A percentile compares a stretch with the other conserved stretches of the same genome.
Evolutionary conservation across 2,888 invertebrate species (phyloP).

Genomic region (Aricia artaxerxes): DNA sequence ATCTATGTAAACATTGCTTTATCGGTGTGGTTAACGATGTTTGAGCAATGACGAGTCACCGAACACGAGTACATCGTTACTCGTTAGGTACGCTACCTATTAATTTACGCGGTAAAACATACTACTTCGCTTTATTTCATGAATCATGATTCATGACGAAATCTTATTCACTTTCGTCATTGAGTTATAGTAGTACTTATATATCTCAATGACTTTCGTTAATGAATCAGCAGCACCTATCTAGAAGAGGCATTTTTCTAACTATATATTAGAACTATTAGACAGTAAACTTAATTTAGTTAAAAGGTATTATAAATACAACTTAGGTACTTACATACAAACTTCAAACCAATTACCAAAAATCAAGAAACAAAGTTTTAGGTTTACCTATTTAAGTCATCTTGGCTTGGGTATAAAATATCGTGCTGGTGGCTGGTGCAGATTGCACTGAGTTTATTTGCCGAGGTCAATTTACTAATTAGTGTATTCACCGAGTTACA

Average conservation of each 20-base stretch:
- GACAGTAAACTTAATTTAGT: too few species aligned
- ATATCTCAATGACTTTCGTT: neutral
- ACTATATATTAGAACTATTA: too few species aligned
- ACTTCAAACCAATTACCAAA: neutral
- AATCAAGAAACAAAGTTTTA: neutral
- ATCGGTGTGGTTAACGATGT: constrained; percentile 8
- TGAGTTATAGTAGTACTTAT: neutral
- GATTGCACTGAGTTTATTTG: neutral
- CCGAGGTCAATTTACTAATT: constrained; percentile 15
- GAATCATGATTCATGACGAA: neutral
- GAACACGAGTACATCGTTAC: neutral
- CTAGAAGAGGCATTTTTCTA: neutral
- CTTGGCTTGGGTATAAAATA: neutral
- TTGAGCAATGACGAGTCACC: constrained; percentile 19
- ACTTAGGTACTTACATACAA: too few species aligned
- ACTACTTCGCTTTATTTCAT: constrained; percentile 9
- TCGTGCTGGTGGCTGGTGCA: neutral
- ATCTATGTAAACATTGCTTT: constrained; percentile 30
- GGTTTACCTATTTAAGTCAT: neutral
- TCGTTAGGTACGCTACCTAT: neutral
- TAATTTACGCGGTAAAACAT: neutral
- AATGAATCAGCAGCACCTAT: neutral
- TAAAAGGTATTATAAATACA: too few species aligned
- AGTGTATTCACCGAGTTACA: neutral
- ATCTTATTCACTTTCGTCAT: constrained; percentile 1